Evolutionary conservation across 1,140 invertebrate genomes (phyloP).

Genomic region (Glossosoma conforme): DNA sequence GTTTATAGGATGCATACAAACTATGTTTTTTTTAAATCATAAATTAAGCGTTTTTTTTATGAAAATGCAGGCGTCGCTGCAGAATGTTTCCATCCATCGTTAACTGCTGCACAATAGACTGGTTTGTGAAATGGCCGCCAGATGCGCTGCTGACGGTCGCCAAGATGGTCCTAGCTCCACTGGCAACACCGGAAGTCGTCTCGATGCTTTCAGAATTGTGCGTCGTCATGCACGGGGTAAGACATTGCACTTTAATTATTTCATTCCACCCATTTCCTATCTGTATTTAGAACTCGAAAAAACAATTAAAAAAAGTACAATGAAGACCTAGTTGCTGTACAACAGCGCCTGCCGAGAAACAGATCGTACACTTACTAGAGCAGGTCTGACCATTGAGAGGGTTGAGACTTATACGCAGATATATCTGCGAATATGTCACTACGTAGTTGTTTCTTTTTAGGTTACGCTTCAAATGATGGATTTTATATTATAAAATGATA

Average conservation of each 20-base stretch:
- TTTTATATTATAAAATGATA: too few species aligned
- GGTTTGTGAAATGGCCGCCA: constrained; percentile 87
- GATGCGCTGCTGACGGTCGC: constrained; percentile 83
- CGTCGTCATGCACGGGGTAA: constrained; percentile 68
- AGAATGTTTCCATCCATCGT: constrained; percentile 88
- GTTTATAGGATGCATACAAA: too few species aligned
- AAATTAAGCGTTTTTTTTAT: constrained; percentile 5
- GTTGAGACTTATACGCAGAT: too few species aligned
- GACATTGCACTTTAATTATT: constrained; percentile 1
- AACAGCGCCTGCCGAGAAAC: too few species aligned
- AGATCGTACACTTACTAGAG: too few species aligned
- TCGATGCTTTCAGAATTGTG: constrained; percentile 63
- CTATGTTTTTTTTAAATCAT: constrained; percentile 14
- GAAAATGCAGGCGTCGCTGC: constrained; percentile 59
- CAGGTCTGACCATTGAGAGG: too few species aligned
- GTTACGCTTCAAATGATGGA: too few species aligned
- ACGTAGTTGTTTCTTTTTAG: too few species aligned
- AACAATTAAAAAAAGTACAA: too few species aligned
- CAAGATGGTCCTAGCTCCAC: constrained; percentile 35
- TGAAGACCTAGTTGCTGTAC: too few species aligned
- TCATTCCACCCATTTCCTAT: constrained; percentile 6
- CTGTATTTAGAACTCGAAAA: too few species aligned
- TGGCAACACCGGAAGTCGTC: constrained; percentile 38
- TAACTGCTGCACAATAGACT: constrained; percentile 92
- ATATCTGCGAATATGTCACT: too few species aligned